Evolutionary conservation across 1,140 invertebrate species (phyloP), one percentile per base, ranked within the genome.

Genomic region (Diachasmimorpha longicaudata): DNA sequence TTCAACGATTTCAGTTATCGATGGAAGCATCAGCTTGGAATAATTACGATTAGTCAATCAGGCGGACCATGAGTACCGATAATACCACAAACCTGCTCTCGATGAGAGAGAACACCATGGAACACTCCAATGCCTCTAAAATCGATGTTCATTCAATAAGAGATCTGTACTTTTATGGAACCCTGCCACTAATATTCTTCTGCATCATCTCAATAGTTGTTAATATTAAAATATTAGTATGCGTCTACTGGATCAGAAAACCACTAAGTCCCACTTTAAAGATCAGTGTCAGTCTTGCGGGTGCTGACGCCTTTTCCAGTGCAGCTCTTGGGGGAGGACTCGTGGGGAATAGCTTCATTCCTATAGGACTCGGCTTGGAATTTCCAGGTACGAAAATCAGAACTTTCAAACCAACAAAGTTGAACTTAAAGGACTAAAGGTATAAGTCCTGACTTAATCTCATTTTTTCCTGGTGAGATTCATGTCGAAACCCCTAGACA

Each of bases 271-370:
- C 92, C 0, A 92, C 92, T 8, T 82, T 93, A 0, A 88, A 90
- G 70, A 91, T 93, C 74, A 91, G 90, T 77, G 80, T 93, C 0
- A 92, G 91, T 79, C 82, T 93, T 42, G 91, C 92, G 8, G 89
- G 88, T 0, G 91, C 92, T 0, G 92, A 93, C 80, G 90, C 91
- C 2, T 90, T 89, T 72, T 89, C 91, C 0, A 90, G 91, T 0
- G 80, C 89, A 3, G 80, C 90, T 14, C 80, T 91, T 14, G 91
- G 89, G 2, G 75, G 89, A 3, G 88, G 90, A 5, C 79, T 93
- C 5, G 76, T 92, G 13, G 78, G 92, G 55, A 92, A 93, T 85
- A 91, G 89, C 70, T 85, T 88, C n/a, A 81, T 92, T 44, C 84
- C 83, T 13, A 19, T 67, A 44, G 77, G 84, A 3, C 72, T 81